Conservation (phyloP, 1,140 invertebrate genomes). For the Platyura marginata region DNA sequence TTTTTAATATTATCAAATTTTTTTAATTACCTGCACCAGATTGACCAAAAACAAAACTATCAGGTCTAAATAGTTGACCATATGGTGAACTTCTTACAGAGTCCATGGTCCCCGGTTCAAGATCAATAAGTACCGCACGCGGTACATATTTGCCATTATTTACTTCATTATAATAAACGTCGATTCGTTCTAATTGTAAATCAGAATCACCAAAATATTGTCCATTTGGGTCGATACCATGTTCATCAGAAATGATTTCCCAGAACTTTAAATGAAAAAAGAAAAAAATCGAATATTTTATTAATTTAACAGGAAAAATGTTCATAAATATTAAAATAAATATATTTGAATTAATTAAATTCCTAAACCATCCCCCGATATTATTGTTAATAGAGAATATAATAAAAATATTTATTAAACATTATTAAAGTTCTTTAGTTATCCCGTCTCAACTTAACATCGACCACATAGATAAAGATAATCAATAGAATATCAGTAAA, state of each 20-base stretch:
- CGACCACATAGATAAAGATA: no score
- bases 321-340: no score
- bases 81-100: constrained; percentile 63
- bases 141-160: constrained; percentile 43
- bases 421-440: no score
- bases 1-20: no score
- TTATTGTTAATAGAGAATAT: no score
- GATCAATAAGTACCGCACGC: constrained; percentile 62
- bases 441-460: no score
- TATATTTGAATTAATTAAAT: no score
- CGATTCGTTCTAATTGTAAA: background rate
- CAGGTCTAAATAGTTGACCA: constrained; percentile 67
- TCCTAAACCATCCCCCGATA: no score
- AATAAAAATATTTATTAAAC: no score
- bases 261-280: constrained; percentile 37
- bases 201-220: background rate
- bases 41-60: no score
- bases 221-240: constrained; percentile 58
- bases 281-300: background rate
- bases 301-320: background rate
- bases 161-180: constrained; percentile 35
- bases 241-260: constrained; percentile 74
- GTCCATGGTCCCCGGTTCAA: constrained; percentile 79
- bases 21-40: no score
- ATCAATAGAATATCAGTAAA: no score